These are phyloP conservation scores for Meteorus colon DNA, from an alignment of 2,888 invertebrate species.

Conservation along the genomic window DNA sequence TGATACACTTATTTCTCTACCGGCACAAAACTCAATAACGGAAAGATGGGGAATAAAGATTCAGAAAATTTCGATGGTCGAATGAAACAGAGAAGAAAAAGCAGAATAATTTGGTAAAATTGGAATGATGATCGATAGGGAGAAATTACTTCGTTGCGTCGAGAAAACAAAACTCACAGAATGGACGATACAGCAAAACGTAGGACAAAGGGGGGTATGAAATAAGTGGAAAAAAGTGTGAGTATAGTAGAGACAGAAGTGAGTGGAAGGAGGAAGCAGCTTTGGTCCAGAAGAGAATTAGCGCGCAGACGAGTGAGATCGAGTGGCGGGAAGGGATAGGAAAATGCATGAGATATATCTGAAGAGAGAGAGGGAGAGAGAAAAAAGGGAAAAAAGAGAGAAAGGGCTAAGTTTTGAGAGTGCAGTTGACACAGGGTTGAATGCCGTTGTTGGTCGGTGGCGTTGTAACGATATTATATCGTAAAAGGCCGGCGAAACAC, in stretches of 20 bases:
- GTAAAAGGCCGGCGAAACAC: constrained; percentile 35
- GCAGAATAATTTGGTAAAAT: constrained; percentile 17
- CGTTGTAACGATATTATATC: constrained; percentile 41
- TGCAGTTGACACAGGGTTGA: constrained; percentile 43
- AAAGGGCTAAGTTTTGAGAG: constrained; percentile 13
- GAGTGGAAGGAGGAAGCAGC: not conserved
- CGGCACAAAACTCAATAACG: not conserved
- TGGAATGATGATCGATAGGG: not conserved
- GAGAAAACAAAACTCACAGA: constrained; percentile 31
- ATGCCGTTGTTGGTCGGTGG: not conserved
- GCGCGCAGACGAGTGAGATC: constrained; percentile 12
- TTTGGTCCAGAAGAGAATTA: constrained; percentile 1
- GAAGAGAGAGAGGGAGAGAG: not conserved
- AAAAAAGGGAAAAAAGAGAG: not conserved
- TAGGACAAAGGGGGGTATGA: constrained; percentile 36
- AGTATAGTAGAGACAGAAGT: constrained; percentile 27
- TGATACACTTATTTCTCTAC: not conserved
- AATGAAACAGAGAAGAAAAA: not conserved
- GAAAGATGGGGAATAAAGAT: not conserved
- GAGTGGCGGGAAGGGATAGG: not conserved
- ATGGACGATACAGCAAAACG: constrained; percentile 39
- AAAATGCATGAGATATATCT: constrained; percentile 18
- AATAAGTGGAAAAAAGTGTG: not conserved
- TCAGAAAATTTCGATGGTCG: not conserved
- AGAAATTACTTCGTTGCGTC: constrained; percentile 17